These are phyloP conservation scores for Gymnothorax javanicus DNA, from an alignment of 2,797 vertebrate genomes.

Conservation along the genomic window DNA sequence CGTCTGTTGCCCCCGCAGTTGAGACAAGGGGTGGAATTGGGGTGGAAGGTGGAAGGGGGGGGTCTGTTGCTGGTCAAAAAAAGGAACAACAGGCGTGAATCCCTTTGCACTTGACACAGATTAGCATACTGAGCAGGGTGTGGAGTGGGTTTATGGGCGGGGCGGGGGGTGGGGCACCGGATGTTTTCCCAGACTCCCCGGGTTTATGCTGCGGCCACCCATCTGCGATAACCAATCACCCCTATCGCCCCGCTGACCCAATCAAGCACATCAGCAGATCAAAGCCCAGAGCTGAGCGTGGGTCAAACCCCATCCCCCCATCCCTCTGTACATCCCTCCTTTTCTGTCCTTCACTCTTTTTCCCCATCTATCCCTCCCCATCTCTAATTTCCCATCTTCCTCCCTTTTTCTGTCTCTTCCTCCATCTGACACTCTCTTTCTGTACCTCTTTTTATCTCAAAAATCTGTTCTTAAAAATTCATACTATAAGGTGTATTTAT, in stretches of 20 bases:
- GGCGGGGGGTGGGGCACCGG: constrained; percentile 40
- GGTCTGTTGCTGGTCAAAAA: not conserved
- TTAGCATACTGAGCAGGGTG: constrained; percentile 53
- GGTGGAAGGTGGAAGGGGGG: constrained; percentile 30
- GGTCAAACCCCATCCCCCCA: constrained; percentile 16
- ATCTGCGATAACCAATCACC: not conserved
- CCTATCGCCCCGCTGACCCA: not conserved
- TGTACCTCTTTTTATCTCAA: too few species aligned
- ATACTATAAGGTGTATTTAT: too few species aligned
- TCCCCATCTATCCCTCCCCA: constrained; percentile 5
- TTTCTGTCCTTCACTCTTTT: not conserved
- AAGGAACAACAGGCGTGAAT: constrained; percentile 43
- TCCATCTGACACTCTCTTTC: not conserved
- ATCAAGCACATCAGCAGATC: constrained; percentile 51
- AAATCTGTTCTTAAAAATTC: too few species aligned
- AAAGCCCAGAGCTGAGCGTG: constrained; percentile 59
- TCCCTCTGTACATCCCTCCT: not conserved
- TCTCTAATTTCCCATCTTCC: not conserved
- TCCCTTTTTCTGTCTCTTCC: not conserved
- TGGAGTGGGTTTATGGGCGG: too few species aligned
- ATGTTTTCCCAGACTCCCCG: constrained; percentile 49
- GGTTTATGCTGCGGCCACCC: not conserved
- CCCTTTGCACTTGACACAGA: constrained; percentile 65
- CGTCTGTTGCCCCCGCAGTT: constrained; percentile 36
- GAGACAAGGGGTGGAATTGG: constrained; percentile 16